Conservation (phyloP, 2,888 invertebrate species). For the Platycheirus albimanus region DNA sequence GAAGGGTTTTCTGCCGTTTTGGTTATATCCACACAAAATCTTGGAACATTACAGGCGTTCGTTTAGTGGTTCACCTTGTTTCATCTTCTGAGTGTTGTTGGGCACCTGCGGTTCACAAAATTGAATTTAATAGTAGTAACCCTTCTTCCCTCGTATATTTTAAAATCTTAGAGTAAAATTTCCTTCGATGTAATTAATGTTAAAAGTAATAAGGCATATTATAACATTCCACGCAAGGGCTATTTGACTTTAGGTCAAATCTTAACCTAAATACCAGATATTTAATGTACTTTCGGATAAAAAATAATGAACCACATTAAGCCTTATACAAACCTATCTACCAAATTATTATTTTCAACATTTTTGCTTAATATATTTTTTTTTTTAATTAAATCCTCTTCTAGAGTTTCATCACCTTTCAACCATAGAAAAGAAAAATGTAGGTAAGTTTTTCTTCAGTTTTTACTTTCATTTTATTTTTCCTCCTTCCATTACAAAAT, state of each 20-base stretch:
- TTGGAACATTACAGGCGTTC: too few species aligned
- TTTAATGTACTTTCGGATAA: conserved; percentile 14
- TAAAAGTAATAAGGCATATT: too few species aligned
- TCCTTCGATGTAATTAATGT: too few species aligned
- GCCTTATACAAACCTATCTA: too few species aligned
- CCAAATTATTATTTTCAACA: conserved; percentile 43
- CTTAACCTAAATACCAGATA: conserved; percentile 50
- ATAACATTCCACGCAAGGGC: conserved; percentile 5
- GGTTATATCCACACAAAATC: too few species aligned
- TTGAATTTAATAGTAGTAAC: too few species aligned
- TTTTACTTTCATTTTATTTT: conserved; percentile 20
- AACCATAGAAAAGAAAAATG: conserved; percentile 38
- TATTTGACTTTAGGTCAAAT: conserved; percentile 39
- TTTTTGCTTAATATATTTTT: conserved; percentile 50
- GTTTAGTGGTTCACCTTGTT: too few species aligned
- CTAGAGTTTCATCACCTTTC: conserved; percentile 27
- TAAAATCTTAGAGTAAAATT: too few species aligned
- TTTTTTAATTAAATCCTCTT: conserved; percentile 55
- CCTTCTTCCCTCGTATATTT: too few species aligned
- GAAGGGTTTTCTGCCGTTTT: too few species aligned
- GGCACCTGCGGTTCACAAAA: too few species aligned
- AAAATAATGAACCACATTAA: conserved; percentile 19
- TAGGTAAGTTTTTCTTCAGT: conserved; percentile 13
- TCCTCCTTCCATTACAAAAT: neutral
- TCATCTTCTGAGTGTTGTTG: too few species aligned